Percentiles rank a stretch among this genome's conserved stretches.
Conservation (phyloP, 2,888 invertebrate species). For the Drosophila suboccidentalis region DNA sequence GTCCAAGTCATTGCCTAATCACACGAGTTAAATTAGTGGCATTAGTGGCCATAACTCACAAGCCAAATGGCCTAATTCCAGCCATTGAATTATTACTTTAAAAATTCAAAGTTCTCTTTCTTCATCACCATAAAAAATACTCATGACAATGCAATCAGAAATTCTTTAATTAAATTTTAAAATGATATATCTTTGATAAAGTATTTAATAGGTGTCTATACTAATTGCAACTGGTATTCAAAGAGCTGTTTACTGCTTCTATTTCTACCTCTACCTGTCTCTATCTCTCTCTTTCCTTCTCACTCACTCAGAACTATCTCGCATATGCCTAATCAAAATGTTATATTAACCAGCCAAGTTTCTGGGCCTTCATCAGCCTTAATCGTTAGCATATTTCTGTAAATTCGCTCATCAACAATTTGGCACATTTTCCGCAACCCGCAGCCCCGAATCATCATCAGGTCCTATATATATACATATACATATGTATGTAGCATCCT, state of each 20-base stretch:
- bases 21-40: slow-evolving; percentile 51
- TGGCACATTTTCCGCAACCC: neutral
- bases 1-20: slow-evolving; percentile 96
- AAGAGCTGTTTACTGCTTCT: no score
- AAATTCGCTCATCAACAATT: slow-evolving; percentile 39
- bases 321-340: slow-evolving; percentile 27
- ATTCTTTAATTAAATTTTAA: no score
- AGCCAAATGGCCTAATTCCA: slow-evolving; percentile 4
- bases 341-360: slow-evolving; percentile 19
- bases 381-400: slow-evolving; percentile 44
- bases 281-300: neutral
- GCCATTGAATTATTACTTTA: neutral
- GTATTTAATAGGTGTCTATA: no score
- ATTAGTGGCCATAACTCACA: slow-evolving; percentile 38
- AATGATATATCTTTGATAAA: no score
- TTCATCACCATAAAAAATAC: no score
- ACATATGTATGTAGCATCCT: slow-evolving; percentile 1
- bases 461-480: no score
- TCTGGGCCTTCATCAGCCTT: slow-evolving; percentile 13
- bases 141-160: neutral
- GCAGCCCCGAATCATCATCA: no score
- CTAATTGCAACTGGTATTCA: no score
- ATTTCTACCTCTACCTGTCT: neutral
- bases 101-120: neutral
- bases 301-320: no score